Evolutionary conservation across 2,797 vertebrate species (phyloP), one percentile per base, ranked within the genome.

Genomic region (Falco novaeseelandiae): DNA sequence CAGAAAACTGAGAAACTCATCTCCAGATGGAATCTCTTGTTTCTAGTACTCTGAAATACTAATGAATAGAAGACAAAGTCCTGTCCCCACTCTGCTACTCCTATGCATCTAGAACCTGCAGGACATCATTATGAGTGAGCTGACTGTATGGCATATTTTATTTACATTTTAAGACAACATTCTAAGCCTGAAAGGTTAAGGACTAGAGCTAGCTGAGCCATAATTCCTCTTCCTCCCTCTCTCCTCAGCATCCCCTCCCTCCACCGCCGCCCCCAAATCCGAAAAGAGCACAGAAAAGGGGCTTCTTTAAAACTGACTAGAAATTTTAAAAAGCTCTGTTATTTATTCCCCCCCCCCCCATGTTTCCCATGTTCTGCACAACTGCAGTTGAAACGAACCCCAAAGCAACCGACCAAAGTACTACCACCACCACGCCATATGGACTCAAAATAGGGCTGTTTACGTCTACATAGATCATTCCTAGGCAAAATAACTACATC

Each of bases 21-120:
- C 81, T 89, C 89, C 90, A 95, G 71, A 96, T 95, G 87, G 92
- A 89, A 70, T 40, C 51, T 70, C 81, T 77, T 66, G n/a, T 65
- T 90, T 63, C 66, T 36, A 74, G 70, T 65, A 74, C 38, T 91
- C 66, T 65, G 70, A 79, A 90, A 82, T 44, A 34, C 73, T 86
- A 46, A 73, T 55, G 71, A 83, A 77, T 14, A 69, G 34, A 78
- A 66, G 61, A 48, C 44, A 58, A 81, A 87, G 34, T 71, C 72
- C 15, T 46, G 36, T 72, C 38, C 38, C 19, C n/a, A 6, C 38
- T 93, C 57, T 65, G 38, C 54, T 46, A 86, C 62, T 81, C 80
- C 70, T 90, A 12, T 73, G 17, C 40, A 61, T 12, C 13, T 6
- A 61, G 16, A 51, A 86, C 32, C 22, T 83, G 49, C 54, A 83